Evolutionary conservation across 1,140 invertebrate genomes (phyloP).

Genomic region (Drosophila insularis): DNA sequence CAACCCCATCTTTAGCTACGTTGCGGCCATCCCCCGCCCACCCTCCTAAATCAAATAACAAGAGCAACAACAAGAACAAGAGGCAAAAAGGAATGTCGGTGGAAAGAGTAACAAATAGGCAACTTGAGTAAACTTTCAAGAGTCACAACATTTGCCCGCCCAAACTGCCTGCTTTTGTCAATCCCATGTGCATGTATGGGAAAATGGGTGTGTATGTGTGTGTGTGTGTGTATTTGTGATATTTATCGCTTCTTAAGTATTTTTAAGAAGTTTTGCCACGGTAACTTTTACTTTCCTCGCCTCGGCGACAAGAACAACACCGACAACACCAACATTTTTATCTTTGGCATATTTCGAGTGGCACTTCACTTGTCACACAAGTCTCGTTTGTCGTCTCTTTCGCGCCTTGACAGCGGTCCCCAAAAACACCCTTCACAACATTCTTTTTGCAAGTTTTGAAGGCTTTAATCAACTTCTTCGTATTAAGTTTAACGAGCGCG

Average conservation of each 20-base stretch:
- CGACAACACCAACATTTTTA: slow-evolving; percentile 64
- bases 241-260: slow-evolving; percentile 80
- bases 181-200: slow-evolving; percentile 4
- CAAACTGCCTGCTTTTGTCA: slow-evolving; percentile 6
- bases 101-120: slow-evolving; percentile 65
- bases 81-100: not conserved
- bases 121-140: slow-evolving; percentile 70
- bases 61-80: slow-evolving; percentile 17
- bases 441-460: slow-evolving; percentile 69
- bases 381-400: slow-evolving; percentile 43
- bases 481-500: slow-evolving; percentile 67
- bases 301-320: slow-evolving; percentile 37
- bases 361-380: slow-evolving; percentile 63
- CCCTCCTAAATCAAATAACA: not conserved
- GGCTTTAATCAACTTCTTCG: slow-evolving; percentile 71
- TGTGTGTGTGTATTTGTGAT: slow-evolving; percentile 49
- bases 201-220: not conserved
- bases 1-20: not conserved
- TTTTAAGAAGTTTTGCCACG: slow-evolving; percentile 74
- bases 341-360: slow-evolving; percentile 71
- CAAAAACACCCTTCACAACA: slow-evolving; percentile 22
- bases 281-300: slow-evolving; percentile 57
- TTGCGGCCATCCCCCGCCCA: too few species aligned
- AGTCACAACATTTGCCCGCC: slow-evolving; percentile 49
- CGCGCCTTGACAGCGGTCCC: not conserved